phyloP scores from a whole-genome alignment of 2,113 vertebrate genomes.

The Leptosomus discolor region DNA sequence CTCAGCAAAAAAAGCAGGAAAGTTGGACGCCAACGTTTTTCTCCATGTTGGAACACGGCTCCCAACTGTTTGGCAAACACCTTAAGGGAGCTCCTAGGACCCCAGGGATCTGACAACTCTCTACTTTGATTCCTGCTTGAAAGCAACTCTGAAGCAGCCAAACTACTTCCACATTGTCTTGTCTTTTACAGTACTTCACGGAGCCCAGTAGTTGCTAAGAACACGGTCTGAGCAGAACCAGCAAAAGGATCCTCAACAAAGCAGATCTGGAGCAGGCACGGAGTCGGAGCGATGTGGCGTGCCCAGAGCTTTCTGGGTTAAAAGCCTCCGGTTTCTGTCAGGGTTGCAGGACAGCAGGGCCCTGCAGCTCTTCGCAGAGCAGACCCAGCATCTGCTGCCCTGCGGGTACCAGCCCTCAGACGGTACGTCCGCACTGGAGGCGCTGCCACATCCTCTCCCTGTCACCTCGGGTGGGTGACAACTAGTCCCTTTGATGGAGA shows the following conservation, averaged over 20 bases:
- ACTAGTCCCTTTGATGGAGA: neutral
- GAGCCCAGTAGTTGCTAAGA: neutral
- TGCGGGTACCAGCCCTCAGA: rapidly evolving
- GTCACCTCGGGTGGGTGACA: neutral
- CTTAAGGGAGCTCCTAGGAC: neutral
- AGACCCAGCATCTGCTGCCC: neutral
- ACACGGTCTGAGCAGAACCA: neutral
- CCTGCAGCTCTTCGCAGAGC: neutral
- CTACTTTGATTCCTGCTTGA: neutral
- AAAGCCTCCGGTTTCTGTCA: neutral
- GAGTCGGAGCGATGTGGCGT: rapidly evolving
- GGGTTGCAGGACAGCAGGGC: neutral
- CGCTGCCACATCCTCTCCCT: rapidly evolving
- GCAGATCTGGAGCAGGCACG: neutral
- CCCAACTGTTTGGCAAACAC: neutral
- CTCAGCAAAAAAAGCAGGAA: neutral
- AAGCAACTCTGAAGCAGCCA: neutral
- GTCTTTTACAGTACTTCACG: neutral
- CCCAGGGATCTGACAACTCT: neutral
- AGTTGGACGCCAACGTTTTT: neutral
- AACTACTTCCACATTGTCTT: neutral
- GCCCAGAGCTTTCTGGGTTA: neutral
- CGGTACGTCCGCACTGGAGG: rapidly evolving
- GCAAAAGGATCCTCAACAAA: neutral
- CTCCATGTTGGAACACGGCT: neutral